Evolutionary conservation across 2,888 invertebrate genomes (phyloP).

Genomic region (Orthosia cruda): DNA sequence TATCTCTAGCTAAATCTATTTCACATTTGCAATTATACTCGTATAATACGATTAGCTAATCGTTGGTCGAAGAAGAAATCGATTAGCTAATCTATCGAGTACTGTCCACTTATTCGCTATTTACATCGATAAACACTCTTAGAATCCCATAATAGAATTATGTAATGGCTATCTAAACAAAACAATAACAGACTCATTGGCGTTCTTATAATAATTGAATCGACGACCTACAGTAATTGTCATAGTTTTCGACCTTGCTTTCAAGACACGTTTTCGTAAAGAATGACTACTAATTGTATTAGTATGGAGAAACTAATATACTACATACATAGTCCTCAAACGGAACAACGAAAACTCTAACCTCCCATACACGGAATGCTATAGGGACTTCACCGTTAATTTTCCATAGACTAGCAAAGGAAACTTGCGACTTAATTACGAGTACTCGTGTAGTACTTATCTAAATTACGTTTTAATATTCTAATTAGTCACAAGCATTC

Average conservation of each 20-base stretch:
- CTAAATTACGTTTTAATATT: conserved; percentile 33
- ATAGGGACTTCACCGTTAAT: conserved; percentile 18
- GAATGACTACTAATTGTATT: conserved; percentile 34
- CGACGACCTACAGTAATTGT: conserved; percentile 35
- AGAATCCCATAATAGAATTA: neutral
- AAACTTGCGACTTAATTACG: conserved; percentile 23
- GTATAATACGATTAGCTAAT: neutral
- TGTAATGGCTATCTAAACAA: conserved; percentile 20
- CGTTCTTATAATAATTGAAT: conserved; percentile 55
- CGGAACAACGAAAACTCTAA: neutral
- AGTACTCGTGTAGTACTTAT: conserved; percentile 39
- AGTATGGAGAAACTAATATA: conserved; percentile 1
- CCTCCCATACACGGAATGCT: conserved; percentile 11
- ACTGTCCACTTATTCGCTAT: neutral
- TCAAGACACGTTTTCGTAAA: conserved; percentile 21
- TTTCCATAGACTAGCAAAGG: conserved; percentile 29
- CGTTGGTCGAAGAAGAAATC: neutral
- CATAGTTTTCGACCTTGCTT: conserved; percentile 20
- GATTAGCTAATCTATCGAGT: conserved; percentile 12
- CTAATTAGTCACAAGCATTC: conserved; percentile 53
- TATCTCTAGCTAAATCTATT: neutral
- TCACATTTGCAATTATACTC: neutral
- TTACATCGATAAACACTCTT: conserved; percentile 7
- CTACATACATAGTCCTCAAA: neutral
- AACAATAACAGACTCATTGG: conserved; percentile 40